A percentile compares a stretch with the other conserved stretches of the same genome.
These are phyloP conservation scores for Montifringilla adamsi DNA, from an alignment of 2,113 vertebrate genomes.

Conservation along the genomic window DNA sequence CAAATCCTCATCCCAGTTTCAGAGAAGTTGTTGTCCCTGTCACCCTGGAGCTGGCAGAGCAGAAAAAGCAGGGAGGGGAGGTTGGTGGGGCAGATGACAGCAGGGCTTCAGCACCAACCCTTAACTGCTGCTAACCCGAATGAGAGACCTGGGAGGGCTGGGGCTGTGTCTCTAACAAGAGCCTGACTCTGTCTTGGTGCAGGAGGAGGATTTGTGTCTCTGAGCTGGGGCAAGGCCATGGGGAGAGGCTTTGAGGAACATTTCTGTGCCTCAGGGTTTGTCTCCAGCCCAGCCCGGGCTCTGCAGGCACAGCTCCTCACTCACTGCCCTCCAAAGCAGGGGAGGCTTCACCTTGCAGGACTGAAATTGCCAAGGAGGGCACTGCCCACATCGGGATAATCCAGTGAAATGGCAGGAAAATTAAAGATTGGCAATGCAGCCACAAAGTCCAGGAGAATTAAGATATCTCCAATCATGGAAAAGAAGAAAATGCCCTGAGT, in stretches of 20 bases:
- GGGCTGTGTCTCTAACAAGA: background rate
- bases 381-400: accelerated
- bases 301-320: background rate
- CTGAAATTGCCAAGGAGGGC: background rate
- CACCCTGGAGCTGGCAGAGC: background rate
- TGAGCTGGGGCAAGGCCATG: accelerated
- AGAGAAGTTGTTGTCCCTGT: background rate
- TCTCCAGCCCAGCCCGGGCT: background rate
- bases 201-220: background rate
- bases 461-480: background rate
- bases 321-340: background rate
- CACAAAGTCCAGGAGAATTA: background rate
- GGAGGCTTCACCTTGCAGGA: background rate
- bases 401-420: background rate
- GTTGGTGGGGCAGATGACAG: background rate
- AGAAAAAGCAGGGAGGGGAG: background rate
- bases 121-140: background rate
- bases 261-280: background rate
- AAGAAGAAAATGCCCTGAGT: background rate
- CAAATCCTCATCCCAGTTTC: background rate
- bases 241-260: background rate
- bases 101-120: background rate
- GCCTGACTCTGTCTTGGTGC: background rate
- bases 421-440: background rate
- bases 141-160: background rate